Evolutionary conservation across 1,140 invertebrate species (phyloP).

Genomic region (Physella acuta): DNA sequence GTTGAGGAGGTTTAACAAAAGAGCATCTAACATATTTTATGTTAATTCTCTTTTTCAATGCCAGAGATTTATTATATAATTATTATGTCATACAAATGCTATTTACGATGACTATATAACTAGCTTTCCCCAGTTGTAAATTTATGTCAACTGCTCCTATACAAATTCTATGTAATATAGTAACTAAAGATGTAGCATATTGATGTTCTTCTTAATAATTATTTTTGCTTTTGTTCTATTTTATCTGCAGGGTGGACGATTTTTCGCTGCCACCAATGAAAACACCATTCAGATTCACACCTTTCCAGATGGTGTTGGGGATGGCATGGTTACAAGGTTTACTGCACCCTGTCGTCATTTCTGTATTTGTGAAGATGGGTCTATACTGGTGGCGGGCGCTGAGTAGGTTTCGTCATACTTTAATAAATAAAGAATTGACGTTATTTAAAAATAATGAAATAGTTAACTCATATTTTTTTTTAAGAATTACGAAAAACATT

Average conservation of each 20-base stretch:
- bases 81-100: too few relatives aligned
- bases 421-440: too few relatives aligned
- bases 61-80: too few relatives aligned
- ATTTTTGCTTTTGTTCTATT: slow-evolving; percentile 1
- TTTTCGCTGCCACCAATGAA: slow-evolving; percentile 81
- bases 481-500: neutral
- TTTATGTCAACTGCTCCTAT: neutral
- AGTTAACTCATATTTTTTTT: neutral
- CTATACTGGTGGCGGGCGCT: slow-evolving; percentile 67
- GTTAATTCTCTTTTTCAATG: too few relatives aligned
- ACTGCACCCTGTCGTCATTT: slow-evolving; percentile 82
- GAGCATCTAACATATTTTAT: too few relatives aligned
- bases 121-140: too few relatives aligned
- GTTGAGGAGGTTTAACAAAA: too few relatives aligned
- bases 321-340: slow-evolving; percentile 84
- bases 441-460: too few relatives aligned
- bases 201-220: neutral
- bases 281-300: slow-evolving; percentile 83
- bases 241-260: slow-evolving; percentile 66
- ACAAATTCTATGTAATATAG: neutral
- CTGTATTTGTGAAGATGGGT: slow-evolving; percentile 64
- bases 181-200: neutral
- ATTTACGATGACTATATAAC: too few relatives aligned
- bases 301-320: slow-evolving; percentile 77
- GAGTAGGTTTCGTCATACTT: slow-evolving; percentile 66